A percentile compares a stretch with the other conserved stretches of the same genome.
phyloP scores from a whole-genome alignment of 1,140 invertebrate species.

The Brachionus plicatilis region DNA sequence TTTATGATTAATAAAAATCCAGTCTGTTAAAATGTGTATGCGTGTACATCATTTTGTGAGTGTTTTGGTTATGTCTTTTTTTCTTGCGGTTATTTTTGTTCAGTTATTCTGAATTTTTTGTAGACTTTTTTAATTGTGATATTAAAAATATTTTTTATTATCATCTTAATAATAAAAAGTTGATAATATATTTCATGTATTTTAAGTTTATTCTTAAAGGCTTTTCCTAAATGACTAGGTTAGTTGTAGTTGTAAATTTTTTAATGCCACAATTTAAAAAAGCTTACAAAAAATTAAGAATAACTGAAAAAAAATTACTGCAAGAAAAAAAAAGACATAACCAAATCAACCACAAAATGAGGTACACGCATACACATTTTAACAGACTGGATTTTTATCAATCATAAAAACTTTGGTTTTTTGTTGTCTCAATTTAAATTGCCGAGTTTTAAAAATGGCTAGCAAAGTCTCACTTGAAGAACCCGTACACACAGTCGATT shows the following conservation, averaged over 20 bases:
- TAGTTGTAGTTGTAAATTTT: too few species aligned
- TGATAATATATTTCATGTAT: too few species aligned
- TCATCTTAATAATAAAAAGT: not conserved
- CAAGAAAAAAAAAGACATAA: not conserved
- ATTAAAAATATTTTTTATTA: too few species aligned
- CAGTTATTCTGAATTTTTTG: not conserved
- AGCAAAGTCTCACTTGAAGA: constrained; percentile 88
- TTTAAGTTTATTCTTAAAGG: too few species aligned
- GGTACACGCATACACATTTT: not conserved
- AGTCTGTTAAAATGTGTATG: not conserved
- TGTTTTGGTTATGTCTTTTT: not conserved
- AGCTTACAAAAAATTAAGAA: too few species aligned
- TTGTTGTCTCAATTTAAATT: not conserved
- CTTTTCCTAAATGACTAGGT: too few species aligned
- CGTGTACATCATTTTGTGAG: not conserved
- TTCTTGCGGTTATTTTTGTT: not conserved
- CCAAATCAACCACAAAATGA: not conserved
- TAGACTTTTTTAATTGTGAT: not conserved
- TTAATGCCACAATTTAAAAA: not conserved
- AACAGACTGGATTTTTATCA: too few species aligned
- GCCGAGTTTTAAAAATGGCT: constrained; percentile 44
- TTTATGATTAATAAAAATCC: too few species aligned
- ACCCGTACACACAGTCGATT: constrained; percentile 95
- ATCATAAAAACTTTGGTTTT: too few species aligned
- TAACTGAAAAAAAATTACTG: not conserved